Evolutionary conservation across 2,113 vertebrate species (phyloP).

Genomic region (Copsychus sechellarum): DNA sequence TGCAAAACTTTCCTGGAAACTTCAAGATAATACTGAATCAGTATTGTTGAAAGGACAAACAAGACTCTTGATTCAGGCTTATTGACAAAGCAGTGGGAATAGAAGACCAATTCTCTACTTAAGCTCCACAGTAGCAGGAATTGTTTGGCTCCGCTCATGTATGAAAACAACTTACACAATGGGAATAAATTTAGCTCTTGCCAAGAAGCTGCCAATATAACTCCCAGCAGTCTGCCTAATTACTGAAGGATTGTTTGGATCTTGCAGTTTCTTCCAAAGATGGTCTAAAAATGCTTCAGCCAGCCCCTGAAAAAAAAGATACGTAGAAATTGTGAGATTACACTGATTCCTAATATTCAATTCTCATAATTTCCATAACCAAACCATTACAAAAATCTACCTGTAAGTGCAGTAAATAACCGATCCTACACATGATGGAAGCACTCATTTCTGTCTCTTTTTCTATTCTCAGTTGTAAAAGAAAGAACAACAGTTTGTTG

Average conservation of each 20-base stretch:
- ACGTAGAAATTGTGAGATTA: background rate
- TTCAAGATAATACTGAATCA: background rate
- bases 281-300: constrained; percentile 95
- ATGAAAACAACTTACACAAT: constrained; percentile 81
- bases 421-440: background rate
- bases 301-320: constrained; percentile 78
- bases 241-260: constrained; percentile 85
- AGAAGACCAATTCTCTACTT: background rate
- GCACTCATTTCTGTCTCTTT: background rate
- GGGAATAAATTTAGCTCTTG: constrained; percentile 92
- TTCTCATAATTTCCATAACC: background rate
- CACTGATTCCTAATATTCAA: background rate
- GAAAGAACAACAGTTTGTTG: background rate
- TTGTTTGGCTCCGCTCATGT: background rate
- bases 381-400: background rate
- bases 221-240: constrained; percentile 89
- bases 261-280: constrained; percentile 91
- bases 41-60: background rate
- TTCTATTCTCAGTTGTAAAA: background rate
- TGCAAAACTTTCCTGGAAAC: background rate
- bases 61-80: background rate
- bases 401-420: background rate
- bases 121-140: background rate
- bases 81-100: background rate
- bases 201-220: constrained; percentile 94